phyloP scores from a whole-genome alignment of 2,797 vertebrate genomes.

The Arctocebus calabarensis region DNA sequence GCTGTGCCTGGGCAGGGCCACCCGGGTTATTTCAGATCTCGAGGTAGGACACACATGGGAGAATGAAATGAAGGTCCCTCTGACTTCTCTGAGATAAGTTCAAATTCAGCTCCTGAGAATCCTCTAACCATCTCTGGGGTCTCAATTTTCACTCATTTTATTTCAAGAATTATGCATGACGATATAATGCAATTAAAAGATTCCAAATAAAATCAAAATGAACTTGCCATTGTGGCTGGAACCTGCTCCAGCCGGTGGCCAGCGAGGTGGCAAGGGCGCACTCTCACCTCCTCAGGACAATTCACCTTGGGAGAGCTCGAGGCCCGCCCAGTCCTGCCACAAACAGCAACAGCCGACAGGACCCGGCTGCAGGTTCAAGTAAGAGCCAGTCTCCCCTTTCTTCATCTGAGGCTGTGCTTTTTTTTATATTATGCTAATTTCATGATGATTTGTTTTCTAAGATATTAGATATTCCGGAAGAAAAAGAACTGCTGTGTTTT shows the following conservation, averaged over 20 bases:
- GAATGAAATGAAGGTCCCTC: neutral
- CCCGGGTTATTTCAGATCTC: neutral
- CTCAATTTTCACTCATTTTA: neutral
- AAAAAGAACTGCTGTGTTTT: fast-evolving
- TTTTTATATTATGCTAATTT: neutral
- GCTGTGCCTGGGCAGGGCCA: too few species aligned
- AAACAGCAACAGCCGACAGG: fast-evolving
- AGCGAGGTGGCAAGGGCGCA: neutral
- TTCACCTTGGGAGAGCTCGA: fast-evolving
- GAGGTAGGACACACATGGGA: neutral
- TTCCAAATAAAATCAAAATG: neutral
- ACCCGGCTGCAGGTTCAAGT: fast-evolving
- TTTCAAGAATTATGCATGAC: neutral
- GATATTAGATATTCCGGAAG: neutral
- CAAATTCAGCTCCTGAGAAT: neutral
- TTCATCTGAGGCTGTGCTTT: neutral
- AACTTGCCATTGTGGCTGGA: neutral
- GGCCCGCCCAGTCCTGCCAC: neutral
- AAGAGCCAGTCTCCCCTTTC: too few species aligned
- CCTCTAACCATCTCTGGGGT: neutral
- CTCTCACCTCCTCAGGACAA: neutral
- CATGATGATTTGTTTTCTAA: neutral
- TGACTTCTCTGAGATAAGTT: neutral
- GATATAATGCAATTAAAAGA: neutral
- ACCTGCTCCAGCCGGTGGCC: neutral